Base-by-base conservation (phyloP, 2,113 vertebrate species). In the Microcebus tavaratra region DNA sequence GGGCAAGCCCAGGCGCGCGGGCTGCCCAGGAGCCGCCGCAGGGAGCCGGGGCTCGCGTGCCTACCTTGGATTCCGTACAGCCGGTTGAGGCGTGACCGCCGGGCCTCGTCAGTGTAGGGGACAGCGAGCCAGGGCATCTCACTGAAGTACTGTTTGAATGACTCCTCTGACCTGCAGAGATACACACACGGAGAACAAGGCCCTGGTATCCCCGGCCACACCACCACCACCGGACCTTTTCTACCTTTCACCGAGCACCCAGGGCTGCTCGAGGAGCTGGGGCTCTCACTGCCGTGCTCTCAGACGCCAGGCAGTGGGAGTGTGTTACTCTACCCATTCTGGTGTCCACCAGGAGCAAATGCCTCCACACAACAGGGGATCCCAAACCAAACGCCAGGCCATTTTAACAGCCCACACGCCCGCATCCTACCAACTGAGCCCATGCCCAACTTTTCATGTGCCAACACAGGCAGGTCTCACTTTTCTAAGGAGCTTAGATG, bases 51-150 rank as follows among this genome's bases (percentile, higher is more conserved):
- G 39, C 82, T 6, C 25, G 42, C 27, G 10, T 0, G 36, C 98
- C 95, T 98, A 99, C 99, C 99, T 99, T 99, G 99, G 96, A 99
- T 99, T 90, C 99, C 99, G 0, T 99, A 99, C 42, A 99, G 99
- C 79, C 99, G 99, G 98, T 99, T 99, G 92, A 99, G 99, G 86
- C 99, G 99, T 0, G 99, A 99, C 90, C 99, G 98, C 8, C 99
- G 98, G 96, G 99, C 99, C 97, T 99, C 99, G 0, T 99, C 99
- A 0, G 99, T 97, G 81, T 99, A 99, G 0, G 99, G 99, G 79
- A 99, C 99, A 0, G 99, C 99, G 15, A 99, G 96, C 99, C 99
- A 99, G 12, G 99, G 99, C 99, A 99, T 99, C 98, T 99, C 99
- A 1, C 99, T 99, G 99, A 99, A 99, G 97, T 99, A 99, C 99